Conservation (phyloP, 2,113 vertebrate species). For the Tapirus terrestris region DNA sequence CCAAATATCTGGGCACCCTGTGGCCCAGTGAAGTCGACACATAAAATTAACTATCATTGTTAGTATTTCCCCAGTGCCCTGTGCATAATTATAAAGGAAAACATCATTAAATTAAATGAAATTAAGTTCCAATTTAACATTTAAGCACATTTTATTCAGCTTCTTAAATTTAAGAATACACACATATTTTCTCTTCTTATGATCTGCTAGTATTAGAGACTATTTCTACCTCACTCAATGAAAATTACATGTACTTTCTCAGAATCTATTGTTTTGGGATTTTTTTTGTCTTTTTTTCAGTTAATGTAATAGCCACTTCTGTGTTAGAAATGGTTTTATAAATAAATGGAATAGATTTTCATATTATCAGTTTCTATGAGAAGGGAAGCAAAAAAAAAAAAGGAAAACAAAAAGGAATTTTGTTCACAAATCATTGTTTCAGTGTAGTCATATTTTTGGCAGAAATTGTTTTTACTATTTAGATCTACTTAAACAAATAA, state of each 20-base stretch:
- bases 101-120: not conserved
- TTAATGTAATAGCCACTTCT: not conserved
- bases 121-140: not conserved
- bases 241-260: not conserved
- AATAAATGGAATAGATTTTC: conserved; percentile 29
- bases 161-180: not conserved
- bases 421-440: not conserved
- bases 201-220: not conserved
- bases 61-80: not conserved
- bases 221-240: not conserved
- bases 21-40: not conserved
- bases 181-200: not conserved
- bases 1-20: not conserved
- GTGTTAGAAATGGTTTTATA: not conserved
- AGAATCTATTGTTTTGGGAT: not conserved
- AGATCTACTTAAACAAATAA: not conserved
- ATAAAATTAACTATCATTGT: not conserved
- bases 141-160: not conserved
- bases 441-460: not conserved
- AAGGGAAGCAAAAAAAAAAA: not conserved
- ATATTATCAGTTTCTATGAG: not conserved
- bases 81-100: not conserved
- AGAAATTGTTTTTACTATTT: not conserved
- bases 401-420: not conserved
- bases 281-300: not conserved